Percentiles rank a stretch among this genome's conserved stretches.
Conservation (phyloP, 2,888 invertebrate species). For the Cephus spinipes region DNA sequence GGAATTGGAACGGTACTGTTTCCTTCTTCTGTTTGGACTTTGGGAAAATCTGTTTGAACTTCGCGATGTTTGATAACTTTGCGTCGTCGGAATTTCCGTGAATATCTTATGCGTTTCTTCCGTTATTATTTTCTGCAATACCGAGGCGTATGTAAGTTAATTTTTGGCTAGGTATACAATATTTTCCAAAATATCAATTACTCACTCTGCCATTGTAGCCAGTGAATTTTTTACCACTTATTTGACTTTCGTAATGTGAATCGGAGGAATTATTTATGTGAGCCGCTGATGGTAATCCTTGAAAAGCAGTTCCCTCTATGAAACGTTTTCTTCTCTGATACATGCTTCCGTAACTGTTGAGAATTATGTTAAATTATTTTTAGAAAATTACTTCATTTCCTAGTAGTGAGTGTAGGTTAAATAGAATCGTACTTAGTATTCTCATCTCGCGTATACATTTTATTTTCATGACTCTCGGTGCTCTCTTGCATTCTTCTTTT, state of each 20-base stretch:
- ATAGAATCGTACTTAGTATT: background rate
- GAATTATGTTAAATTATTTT: slow-evolving; percentile 5
- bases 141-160: background rate
- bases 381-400: slow-evolving; percentile 13
- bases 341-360: background rate
- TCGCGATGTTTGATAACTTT: slow-evolving; percentile 9
- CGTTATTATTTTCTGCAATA: background rate
- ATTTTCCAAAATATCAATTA: background rate
- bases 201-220: background rate
- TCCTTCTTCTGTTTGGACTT: slow-evolving; percentile 11
- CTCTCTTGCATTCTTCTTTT: background rate
- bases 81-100: slow-evolving; percentile 2
- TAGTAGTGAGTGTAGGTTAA: background rate
- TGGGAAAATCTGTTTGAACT: background rate
- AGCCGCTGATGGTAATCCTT: slow-evolving; percentile 1
- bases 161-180: background rate
- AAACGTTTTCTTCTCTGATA: slow-evolving; percentile 33
- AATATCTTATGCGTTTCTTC: background rate
- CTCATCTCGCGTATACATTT: background rate
- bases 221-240: background rate
- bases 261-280: slow-evolving; percentile 19
- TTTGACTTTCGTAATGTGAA: slow-evolving; percentile 11
- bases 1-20: slow-evolving; percentile 10
- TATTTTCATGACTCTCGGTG: background rate
- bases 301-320: slow-evolving; percentile 21